A percentile compares a stretch with the other conserved stretches of the same genome.
phyloP scores from a whole-genome alignment of 2,113 vertebrate genomes.

The Anarrhichthys ocellatus region DNA sequence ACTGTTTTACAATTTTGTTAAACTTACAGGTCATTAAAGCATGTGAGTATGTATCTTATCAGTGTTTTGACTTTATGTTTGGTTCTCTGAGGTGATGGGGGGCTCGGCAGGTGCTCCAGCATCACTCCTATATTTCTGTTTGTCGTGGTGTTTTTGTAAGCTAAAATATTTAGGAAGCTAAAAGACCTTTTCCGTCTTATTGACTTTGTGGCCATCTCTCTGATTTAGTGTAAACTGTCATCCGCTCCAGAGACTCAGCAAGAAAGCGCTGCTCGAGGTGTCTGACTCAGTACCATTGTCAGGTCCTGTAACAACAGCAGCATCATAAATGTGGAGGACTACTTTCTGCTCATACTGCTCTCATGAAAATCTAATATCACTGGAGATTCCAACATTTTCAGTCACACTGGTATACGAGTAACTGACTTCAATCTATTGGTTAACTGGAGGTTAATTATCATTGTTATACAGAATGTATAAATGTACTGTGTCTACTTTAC shows the following conservation, averaged over 20 bases:
- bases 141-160: neutral
- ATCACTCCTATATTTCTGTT: neutral
- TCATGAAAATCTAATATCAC: slow-evolving; percentile 10
- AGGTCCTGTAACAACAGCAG: slow-evolving; percentile 32
- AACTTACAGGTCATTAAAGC: neutral
- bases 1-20: neutral
- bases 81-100: neutral
- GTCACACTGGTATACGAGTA: neutral
- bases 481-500: neutral
- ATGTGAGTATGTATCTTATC: neutral
- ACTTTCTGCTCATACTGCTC: slow-evolving; percentile 6
- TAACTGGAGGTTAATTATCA: neutral
- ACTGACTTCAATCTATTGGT: neutral
- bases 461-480: neutral
- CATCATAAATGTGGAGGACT: slow-evolving; percentile 33
- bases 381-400: neutral
- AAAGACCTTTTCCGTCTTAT: neutral
- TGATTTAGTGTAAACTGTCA: slow-evolving; percentile 37
- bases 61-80: neutral
- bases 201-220: slow-evolving; percentile 20
- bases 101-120: neutral
- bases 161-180: neutral
- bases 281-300: slow-evolving; percentile 56
- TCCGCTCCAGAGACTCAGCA: slow-evolving; percentile 43
- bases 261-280: slow-evolving; percentile 46